Evolutionary conservation across 2,888 invertebrate genomes (phyloP), one percentile per base, ranked within the genome.

Genomic region (Eupithecia inturbata): DNA sequence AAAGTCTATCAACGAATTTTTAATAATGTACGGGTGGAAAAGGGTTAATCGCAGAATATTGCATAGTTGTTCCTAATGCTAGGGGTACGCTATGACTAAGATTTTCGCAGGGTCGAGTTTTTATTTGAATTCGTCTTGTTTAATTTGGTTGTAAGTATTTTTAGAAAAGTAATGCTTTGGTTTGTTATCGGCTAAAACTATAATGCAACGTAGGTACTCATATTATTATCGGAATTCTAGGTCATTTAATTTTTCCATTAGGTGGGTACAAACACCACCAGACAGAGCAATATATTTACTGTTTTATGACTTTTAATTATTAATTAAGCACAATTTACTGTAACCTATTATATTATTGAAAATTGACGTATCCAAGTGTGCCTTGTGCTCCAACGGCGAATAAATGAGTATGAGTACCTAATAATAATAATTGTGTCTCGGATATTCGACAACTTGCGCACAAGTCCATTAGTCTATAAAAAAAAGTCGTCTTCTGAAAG

Each of bases 81-180:
- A 82, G 84, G 84, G 88, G 70, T 67, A 53, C n/a, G 63, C n/a
- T 64, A 64, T 64, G 66, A 71, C 53, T 71, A 66, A 57, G 49
- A 53, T 53, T 53, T 70, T 71, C 26, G 64, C 41, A 72, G 75
- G 72, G 72, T 72, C 82, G 76, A 72, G 79, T 19, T 71, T 87
- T 85, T 87, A 82, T 81, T 87, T 84, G 84, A 82, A 86, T 83
- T 86, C 78, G 80, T 82, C 84, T 84, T 86, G 85, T 78, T 80
- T 80, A 82, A 0, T 84, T 87, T 84, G 78, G 86, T 87, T 49
- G 75, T 16, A 67, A 78, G 26, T 26, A 57, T 57, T 57, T 53
- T 57, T 57, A 57, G 57, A 57, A 26, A 4, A 14, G 26, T 26
- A 4, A 57, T 14, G 57, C 26, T 57, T 26, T 14, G 1, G 22